Percentiles rank a stretch among this genome's conserved stretches.
phyloP scores from a whole-genome alignment of 2,888 invertebrate genomes.

The Hyposoter didymator region DNA sequence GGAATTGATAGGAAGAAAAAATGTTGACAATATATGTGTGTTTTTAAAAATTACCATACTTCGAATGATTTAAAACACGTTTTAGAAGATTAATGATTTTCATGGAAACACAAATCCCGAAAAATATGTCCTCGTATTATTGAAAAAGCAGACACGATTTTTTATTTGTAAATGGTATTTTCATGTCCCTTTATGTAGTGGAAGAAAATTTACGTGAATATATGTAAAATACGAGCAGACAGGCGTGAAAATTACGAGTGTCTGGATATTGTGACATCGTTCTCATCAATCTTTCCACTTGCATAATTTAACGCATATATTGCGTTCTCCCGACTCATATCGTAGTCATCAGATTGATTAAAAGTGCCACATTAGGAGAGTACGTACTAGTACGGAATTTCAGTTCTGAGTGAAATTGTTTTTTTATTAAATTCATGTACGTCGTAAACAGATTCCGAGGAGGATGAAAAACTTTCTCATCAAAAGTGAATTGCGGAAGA shows the following conservation, averaged over 20 bases:
- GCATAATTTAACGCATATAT: slow-evolving; percentile 28
- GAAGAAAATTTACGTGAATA: background rate
- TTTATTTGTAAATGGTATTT: slow-evolving; percentile 3
- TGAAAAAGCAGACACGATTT: background rate
- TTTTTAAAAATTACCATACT: background rate
- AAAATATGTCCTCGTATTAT: background rate
- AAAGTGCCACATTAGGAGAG: slow-evolving; percentile 34
- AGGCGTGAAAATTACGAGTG: slow-evolving; percentile 31
- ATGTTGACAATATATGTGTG: background rate
- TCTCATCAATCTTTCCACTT: slow-evolving; percentile 39
- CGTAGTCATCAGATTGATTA: slow-evolving; percentile 53
- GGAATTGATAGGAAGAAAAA: background rate
- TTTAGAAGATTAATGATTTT: background rate
- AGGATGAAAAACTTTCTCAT: background rate
- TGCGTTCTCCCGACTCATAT: background rate
- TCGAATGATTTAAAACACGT: background rate
- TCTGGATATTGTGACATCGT: slow-evolving; percentile 8
- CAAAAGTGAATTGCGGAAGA: slow-evolving; percentile 24
- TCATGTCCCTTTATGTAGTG: background rate
- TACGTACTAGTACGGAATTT: background rate
- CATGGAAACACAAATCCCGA: background rate
- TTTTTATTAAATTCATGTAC: background rate
- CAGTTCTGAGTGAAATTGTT: too few relatives aligned
- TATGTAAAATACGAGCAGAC: slow-evolving; percentile 25
- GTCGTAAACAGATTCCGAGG: background rate